A percentile compares a stretch with the other conserved stretches of the same genome.
Conservation (phyloP, 1,140 invertebrate genomes). For the Lucilia sericata region DNA sequence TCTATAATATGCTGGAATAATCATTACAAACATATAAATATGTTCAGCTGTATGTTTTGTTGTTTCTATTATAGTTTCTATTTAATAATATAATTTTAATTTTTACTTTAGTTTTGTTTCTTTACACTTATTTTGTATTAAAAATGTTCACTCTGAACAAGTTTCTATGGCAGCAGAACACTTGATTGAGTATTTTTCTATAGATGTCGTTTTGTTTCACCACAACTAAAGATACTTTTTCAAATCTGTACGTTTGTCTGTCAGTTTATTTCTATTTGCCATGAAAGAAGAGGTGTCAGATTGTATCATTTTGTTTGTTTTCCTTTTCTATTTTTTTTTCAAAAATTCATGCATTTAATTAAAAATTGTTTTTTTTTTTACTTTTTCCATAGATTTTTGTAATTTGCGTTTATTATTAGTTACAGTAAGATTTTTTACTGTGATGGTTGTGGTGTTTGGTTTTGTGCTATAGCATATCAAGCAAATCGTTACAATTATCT, state of each 20-base stretch:
- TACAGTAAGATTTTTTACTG: background rate
- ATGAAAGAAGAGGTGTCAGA: background rate
- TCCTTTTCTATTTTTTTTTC: background rate
- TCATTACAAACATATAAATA: slow-evolving; percentile 3
- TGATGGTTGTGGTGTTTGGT: background rate
- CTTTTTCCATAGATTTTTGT: background rate
- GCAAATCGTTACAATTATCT: background rate
- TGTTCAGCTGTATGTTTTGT: background rate
- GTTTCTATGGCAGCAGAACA: background rate
- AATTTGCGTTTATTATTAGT: slow-evolving; percentile 11
- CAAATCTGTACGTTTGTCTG: background rate
- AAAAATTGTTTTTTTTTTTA: background rate
- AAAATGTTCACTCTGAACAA: background rate
- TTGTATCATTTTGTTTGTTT: slow-evolving; percentile 5
- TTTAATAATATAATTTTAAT: background rate
- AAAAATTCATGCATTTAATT: slow-evolving; percentile 7
- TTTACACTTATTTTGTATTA: too few relatives aligned
- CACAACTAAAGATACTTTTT: too few relatives aligned
- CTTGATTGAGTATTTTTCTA: background rate
- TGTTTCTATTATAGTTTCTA: background rate
- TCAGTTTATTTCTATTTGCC: background rate
- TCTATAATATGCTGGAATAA: slow-evolving; percentile 9
- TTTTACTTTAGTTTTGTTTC: too few relatives aligned
- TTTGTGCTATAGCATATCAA: background rate
- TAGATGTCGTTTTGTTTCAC: too few relatives aligned